These are phyloP conservation scores for Gryon sp. DNA, from an alignment of 1,140 invertebrate genomes.

Conservation along the genomic window DNA sequence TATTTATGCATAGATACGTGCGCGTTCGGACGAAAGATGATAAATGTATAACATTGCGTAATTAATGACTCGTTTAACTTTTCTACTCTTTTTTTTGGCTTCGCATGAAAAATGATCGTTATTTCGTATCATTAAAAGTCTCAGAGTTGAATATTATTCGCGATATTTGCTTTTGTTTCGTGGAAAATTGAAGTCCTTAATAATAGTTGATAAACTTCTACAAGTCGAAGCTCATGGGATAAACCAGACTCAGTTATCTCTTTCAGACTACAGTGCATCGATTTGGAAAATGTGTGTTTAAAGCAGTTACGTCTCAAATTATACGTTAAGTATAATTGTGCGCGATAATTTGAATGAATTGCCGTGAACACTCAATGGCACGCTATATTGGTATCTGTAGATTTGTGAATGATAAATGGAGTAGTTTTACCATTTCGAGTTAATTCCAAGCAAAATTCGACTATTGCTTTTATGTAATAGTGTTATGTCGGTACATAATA, in stretches of 20 bases:
- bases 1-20: conserved; percentile 25
- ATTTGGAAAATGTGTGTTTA: conserved; percentile 61
- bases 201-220: conserved; percentile 60
- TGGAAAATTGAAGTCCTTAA: conserved; percentile 45
- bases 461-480: too few relatives aligned
- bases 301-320: conserved; percentile 56
- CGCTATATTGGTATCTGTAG: conserved; percentile 22
- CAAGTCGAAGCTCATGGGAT: conserved; percentile 56
- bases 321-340: conserved; percentile 39
- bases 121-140: conserved; percentile 47
- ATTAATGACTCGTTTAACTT: too few relatives aligned
- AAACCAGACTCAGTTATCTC: conserved; percentile 55
- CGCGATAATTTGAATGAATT: conserved; percentile 48
- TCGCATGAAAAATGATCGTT: conserved; percentile 15
- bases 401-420: too few relatives aligned
- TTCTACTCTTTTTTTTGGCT: background rate
- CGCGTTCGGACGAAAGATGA: background rate
- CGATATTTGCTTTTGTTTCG: conserved; percentile 48
- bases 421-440: too few relatives aligned
- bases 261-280: conserved; percentile 54
- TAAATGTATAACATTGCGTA: conserved; percentile 20
- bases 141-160: conserved; percentile 14
- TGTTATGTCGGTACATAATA: too few relatives aligned
- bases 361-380: conserved; percentile 30
- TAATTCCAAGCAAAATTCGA: too few relatives aligned